Evolutionary conservation across 2,113 vertebrate genomes (phyloP), one percentile per base, ranked within the genome.

Genomic region (Datnioides undecimradiatus): DNA sequence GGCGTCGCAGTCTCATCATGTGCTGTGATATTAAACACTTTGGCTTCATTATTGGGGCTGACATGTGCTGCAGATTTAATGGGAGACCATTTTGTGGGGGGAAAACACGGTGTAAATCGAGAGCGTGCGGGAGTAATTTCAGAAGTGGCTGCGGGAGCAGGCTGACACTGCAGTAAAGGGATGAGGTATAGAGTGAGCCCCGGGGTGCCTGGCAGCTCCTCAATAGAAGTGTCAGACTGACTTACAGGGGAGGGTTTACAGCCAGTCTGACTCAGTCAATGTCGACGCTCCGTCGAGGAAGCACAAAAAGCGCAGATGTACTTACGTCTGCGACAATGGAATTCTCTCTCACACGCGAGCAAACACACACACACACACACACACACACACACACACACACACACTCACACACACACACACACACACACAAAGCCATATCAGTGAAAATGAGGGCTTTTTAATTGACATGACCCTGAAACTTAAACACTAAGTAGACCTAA

Each of bases 101-200:
- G 55, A 55, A 68, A 80, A 78, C 76, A 74, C 5, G 23, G 73
- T 66, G 80, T 80, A 85, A 88, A 83, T 69, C 25, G 55, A 85
- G 51, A 83, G 81, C 57, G 72, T 57, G 71, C 21, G 10, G 76
- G 74, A n/a, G 66, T 78, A 70, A 90, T 86, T 85, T 91, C 67
- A 77, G 73, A 67, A 84, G 83, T 59, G 82, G 54, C 73, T 74
- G 41, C 64, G n/a, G 45, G 38, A 85, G 70, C 69, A 13, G 77
- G 79, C 86, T 90, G 87, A 91, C 87, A 83, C 68, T 76, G 87
- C 90, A 88, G 86, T 59, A 85, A 85, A 86, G 72, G 86, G 83
- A 89, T 88, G 86, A 90, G 86, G 87, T 86, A 74, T 80, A 71
- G 84, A 79, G 72, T 17, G 17, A 75, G 88, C 80, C 75, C 60